Base-by-base conservation (phyloP, 2,888 invertebrate species). In the Leptura quadrifasciata region DNA sequence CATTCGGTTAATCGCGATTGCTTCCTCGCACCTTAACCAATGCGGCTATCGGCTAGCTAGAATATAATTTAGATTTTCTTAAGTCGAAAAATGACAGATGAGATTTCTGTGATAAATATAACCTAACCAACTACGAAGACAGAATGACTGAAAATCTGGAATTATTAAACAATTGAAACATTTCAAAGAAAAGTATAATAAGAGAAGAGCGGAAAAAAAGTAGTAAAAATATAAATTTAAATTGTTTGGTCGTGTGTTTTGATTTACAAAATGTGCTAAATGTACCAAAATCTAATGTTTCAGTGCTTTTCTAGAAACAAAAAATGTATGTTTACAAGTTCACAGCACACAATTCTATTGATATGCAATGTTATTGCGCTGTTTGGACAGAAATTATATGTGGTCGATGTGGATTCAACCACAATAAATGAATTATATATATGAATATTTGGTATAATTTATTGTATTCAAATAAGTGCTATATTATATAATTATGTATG, bases 201-300 rank as follows among this genome's bases (percentile, higher is more conserved):
- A 21, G 60, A 21, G 12, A 24, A 24, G 60, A 60, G 12, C 21
- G 60, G 12, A 21, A 60, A 24, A 24, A 17, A 2, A 27, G 24
- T 27, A 24, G 6, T 12, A 27, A 21, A 24, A 24, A 15, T 12
- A 12, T 2, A n/a, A n/a, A 21, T 60, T 9, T 15, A 24, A 27
- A 24, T 27, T 24, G 24, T 24, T 5, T 12, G 5, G 27, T 27
- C 1, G 27, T 60, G 9, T 24, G 60, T n/a, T 60, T 60, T 27
- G 60, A 60, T 27, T 60, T 60, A n/a, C 24, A 60, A 24, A 60
- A 60, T 60, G 27, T 60, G 6, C 21, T 60, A 15, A 60, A 60
- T 60, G 9, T 60, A 27, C 60, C 60, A 4, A 60, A 60, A 24
- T 60, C 24, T 60, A 15, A 60, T 10, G 27, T 60, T 27, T 60